Conservation (phyloP, 1,140 invertebrate genomes). For the Drosophila rufa region DNA sequence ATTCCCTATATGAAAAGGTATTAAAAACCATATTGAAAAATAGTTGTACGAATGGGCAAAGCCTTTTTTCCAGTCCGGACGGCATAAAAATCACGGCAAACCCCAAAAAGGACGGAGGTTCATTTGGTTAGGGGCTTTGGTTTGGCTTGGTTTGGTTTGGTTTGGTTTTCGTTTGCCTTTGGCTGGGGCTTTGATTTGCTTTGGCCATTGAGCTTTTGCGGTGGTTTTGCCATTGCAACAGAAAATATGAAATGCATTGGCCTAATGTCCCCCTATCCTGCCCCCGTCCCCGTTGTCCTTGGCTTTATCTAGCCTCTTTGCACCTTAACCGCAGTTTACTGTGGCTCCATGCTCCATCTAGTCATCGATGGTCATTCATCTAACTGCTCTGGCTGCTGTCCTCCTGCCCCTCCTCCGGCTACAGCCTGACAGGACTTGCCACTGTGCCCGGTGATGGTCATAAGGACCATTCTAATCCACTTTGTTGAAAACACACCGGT, state of each 20-base stretch:
- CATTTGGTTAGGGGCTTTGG: conserved; percentile 42
- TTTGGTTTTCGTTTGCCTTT: conserved; percentile 29
- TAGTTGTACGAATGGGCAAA: conserved; percentile 37
- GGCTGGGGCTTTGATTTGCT: conserved; percentile 31
- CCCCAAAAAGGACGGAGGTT: conserved; percentile 14
- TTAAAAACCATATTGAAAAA: conserved; percentile 51
- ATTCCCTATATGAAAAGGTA: conserved; percentile 22
- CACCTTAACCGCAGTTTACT: conserved; percentile 69
- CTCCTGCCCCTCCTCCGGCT: neutral
- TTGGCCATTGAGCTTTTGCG: conserved; percentile 51
- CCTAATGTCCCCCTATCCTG: conserved; percentile 27
- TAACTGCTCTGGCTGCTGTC: conserved; percentile 36
- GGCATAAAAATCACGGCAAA: conserved; percentile 38
- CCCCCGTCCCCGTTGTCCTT: conserved; percentile 7
- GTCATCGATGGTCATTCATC: conserved; percentile 72
- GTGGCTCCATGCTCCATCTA: conserved; percentile 60
- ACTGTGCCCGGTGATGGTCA: conserved; percentile 39
- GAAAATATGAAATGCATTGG: conserved; percentile 58
- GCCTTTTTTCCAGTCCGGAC: conserved; percentile 22
- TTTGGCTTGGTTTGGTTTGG: conserved; percentile 18
- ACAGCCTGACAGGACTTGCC: conserved; percentile 15
- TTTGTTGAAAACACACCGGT: conserved; percentile 68
- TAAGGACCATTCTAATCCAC: conserved; percentile 74
- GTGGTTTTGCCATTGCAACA: conserved; percentile 41
- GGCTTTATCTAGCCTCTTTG: conserved; percentile 38